Evolutionary conservation across 2,113 vertebrate genomes (phyloP).

Genomic region (Ceyx melanurus): DNA sequence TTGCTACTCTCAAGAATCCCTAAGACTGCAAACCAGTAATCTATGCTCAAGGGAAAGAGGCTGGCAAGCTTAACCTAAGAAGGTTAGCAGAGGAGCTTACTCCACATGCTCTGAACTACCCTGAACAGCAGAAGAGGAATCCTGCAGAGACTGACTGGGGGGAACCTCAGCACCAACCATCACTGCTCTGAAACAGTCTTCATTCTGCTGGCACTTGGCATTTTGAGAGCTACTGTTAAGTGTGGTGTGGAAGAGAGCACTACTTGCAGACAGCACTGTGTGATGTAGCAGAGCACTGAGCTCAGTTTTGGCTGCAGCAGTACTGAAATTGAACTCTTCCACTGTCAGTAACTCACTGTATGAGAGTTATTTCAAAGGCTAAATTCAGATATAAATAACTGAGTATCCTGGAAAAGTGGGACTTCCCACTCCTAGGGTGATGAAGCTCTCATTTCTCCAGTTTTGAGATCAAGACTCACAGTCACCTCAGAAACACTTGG

Average conservation of each 20-base stretch:
- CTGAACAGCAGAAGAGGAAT: not conserved
- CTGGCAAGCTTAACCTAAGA: not conserved
- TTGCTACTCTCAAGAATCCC: not conserved
- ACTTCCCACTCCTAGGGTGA: not conserved
- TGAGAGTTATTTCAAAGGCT: not conserved
- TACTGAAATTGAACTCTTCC: not conserved
- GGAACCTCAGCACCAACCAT: not conserved
- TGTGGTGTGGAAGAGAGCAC: not conserved
- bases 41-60: not conserved
- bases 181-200: not conserved
- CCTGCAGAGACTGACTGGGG: not conserved
- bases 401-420: not conserved
- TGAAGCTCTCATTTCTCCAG: not conserved
- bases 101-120: not conserved
- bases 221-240: not conserved
- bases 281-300: not conserved
- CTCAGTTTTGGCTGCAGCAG: not conserved
- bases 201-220: not conserved
- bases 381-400: not conserved
- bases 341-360: not conserved
- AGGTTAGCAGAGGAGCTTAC: not conserved
- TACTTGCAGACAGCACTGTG: not conserved
- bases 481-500: not conserved
- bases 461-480: not conserved
- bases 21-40: not conserved